Percentiles rank a stretch among this genome's conserved stretches.
Evolutionary conservation across 1,140 invertebrate species (phyloP).

Genomic region (Dermatophagoides farinae): DNA sequence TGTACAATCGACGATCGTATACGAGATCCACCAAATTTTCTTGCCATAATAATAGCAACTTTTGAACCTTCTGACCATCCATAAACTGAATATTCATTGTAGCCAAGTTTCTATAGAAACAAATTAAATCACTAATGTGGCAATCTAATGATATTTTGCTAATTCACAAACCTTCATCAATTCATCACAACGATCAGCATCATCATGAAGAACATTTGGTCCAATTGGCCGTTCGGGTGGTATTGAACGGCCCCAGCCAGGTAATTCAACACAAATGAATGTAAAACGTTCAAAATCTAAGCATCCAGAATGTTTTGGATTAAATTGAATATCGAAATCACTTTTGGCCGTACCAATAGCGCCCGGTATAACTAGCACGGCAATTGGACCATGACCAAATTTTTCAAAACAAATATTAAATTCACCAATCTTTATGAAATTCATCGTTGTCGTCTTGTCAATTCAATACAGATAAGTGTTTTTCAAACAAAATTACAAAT

Average conservation of each 20-base stretch:
- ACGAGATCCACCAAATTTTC: conserved; percentile 37
- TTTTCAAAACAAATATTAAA: background rate
- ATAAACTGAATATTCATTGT: conserved; percentile 47
- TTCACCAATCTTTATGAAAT: too few species aligned
- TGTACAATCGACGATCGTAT: conserved; percentile 52
- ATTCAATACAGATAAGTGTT: background rate
- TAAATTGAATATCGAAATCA: background rate
- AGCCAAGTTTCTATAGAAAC: conserved; percentile 33
- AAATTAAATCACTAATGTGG: too few species aligned
- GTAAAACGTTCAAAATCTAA: conserved; percentile 26
- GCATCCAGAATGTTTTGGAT: conserved; percentile 4
- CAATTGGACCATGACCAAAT: conserved; percentile 2
- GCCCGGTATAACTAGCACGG: conserved; percentile 13
- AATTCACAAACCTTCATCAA: conserved; percentile 42
- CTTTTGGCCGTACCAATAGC: conserved; percentile 6
- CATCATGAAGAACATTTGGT: conserved; percentile 44
- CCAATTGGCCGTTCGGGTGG: conserved; percentile 48
- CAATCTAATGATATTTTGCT: background rate
- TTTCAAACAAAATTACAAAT: background rate
- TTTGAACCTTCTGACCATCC: conserved; percentile 80
- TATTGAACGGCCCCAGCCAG: conserved; percentile 61
- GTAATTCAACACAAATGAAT: conserved; percentile 63
- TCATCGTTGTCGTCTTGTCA: background rate
- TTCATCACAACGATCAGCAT: conserved; percentile 43
- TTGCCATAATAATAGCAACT: conserved; percentile 46